A percentile compares a stretch with the other conserved stretches of the same genome.
These are phyloP conservation scores for Teleogryllus occipitalis DNA, from an alignment of 1,140 invertebrate genomes.

Conservation along the genomic window DNA sequence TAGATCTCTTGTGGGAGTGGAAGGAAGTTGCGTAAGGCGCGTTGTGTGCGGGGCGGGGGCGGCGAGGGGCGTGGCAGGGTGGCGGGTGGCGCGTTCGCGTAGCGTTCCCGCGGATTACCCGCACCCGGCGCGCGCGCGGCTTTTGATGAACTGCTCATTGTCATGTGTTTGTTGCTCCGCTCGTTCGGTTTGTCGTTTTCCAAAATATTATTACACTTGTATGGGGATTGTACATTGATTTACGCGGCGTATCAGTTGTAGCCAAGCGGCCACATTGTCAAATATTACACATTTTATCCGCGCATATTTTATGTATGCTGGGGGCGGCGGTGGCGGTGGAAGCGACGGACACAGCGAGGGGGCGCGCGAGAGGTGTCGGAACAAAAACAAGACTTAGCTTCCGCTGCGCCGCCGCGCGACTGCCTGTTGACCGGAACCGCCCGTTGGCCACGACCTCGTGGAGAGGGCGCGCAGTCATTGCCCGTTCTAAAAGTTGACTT, in stretches of 20 bases:
- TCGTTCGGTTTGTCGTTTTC: slow-evolving; percentile 3
- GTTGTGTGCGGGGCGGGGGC: neutral
- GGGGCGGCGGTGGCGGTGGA: neutral
- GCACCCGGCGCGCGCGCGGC: neutral
- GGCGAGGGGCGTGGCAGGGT: too few relatives aligned
- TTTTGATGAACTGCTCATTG: slow-evolving; percentile 4
- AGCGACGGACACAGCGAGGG: neutral
- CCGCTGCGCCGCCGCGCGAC: too few relatives aligned
- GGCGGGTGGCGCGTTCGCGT: neutral
- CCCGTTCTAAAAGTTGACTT: too few relatives aligned
- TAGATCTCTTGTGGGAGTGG: neutral
- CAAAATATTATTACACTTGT: slow-evolving; percentile 1
- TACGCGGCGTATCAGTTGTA: slow-evolving; percentile 3
- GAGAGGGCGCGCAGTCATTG: too few relatives aligned
- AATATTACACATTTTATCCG: slow-evolving; percentile 5
- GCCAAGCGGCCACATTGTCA: neutral
- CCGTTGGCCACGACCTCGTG: too few relatives aligned
- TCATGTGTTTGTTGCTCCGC: neutral
- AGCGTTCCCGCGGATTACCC: neutral
- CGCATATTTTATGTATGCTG: slow-evolving; percentile 1
- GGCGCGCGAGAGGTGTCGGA: neutral
- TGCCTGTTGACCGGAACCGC: too few relatives aligned
- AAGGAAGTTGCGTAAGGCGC: neutral
- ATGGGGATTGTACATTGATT: slow-evolving; percentile 4
- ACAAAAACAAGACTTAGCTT: neutral